Base-by-base conservation (phyloP, 2,888 invertebrate species). In the Danaus chrysippus region DNA sequence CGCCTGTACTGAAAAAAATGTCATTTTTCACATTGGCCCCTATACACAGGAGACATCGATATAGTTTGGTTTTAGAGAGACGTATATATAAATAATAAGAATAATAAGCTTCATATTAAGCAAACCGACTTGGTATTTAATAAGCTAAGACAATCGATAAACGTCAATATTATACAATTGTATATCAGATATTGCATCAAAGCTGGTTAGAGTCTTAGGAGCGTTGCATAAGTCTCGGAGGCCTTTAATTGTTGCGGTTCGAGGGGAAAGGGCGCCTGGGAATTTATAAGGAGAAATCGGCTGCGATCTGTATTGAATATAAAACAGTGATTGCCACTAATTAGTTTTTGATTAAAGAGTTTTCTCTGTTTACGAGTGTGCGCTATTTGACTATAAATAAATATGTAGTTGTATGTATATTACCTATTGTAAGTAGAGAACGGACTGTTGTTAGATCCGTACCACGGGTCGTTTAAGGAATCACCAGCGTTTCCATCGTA, bases 401-500 rank as follows among this genome's bases (percentile, higher is more conserved):
- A 43, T 43, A n/a, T n/a, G n/a, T n/a, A 10, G 42, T 44, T 15
- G 12, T 19, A 44, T 52, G 6, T 53, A 54, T 58, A 76, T 83
- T 84, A 95, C 95, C 95, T 95, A 92, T 97, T 97, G 77, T 97
- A 97, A 1, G 97, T 97, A 8, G 97, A 97, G 92, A 97, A 97
- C 46, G 97, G 97, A 82, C 97, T 97, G 86, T 97, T 96, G 84
- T 97, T 97, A 67, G 96, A 96, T 55, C 97, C 97, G 79, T 97
- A 97, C 97, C 97, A 97, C 12, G 97, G 97, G 87, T 97, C 97
- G 82, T 97, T 97, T 56, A 97, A 91, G 0, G 97, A 97, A 84
- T 97, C 97, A 0, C 97, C 97, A 0, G 97, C 97, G 75, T 95
- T 97, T 34, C 97, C 97, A 83, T 96, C 96, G 78, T 97, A 97